phyloP scores from a whole-genome alignment of 1,140 invertebrate species.

The Drosophila rhopaloa region DNA sequence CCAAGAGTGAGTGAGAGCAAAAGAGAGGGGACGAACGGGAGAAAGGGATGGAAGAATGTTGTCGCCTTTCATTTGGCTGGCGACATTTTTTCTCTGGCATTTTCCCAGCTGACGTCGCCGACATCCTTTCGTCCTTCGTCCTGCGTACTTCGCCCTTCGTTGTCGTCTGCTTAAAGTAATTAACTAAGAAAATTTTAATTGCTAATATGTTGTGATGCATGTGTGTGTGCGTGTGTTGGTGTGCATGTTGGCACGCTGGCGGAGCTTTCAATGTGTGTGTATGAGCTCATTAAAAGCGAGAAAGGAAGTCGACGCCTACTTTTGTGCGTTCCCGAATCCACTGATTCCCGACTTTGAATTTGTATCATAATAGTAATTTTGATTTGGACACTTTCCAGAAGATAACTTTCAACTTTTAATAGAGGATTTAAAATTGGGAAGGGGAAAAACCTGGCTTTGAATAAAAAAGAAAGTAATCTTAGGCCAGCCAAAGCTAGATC shows the following conservation, averaged over 20 bases:
- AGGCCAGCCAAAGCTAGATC: too few species aligned
- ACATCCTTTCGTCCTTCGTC: conserved; percentile 34
- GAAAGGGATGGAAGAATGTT: conserved; percentile 12
- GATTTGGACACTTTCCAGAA: too few species aligned
- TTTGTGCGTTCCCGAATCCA: conserved; percentile 58
- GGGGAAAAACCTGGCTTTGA: too few species aligned
- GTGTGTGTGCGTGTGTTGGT: conserved; percentile 43
- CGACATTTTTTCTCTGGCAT: conserved; percentile 51
- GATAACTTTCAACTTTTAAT: too few species aligned
- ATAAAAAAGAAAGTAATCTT: too few species aligned
- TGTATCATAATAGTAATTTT: conserved; percentile 2
- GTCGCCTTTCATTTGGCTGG: conserved; percentile 71
- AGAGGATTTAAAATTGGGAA: too few species aligned
- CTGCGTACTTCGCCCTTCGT: conserved; percentile 24
- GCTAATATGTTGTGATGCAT: conserved; percentile 84
- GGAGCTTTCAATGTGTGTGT: conserved; percentile 6
- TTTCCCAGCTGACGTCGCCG: conserved; percentile 14
- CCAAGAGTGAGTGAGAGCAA: background rate
- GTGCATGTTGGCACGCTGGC: conserved; percentile 36
- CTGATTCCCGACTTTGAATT: conserved; percentile 49
- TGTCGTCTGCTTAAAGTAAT: conserved; percentile 84
- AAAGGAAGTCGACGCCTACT: conserved; percentile 51
- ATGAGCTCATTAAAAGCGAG: conserved; percentile 69
- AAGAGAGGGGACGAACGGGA: background rate
- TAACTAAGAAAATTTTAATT: conserved; percentile 85